phyloP scores from a whole-genome alignment of 1,140 invertebrate genomes.

The Drosophila bocqueti region DNA sequence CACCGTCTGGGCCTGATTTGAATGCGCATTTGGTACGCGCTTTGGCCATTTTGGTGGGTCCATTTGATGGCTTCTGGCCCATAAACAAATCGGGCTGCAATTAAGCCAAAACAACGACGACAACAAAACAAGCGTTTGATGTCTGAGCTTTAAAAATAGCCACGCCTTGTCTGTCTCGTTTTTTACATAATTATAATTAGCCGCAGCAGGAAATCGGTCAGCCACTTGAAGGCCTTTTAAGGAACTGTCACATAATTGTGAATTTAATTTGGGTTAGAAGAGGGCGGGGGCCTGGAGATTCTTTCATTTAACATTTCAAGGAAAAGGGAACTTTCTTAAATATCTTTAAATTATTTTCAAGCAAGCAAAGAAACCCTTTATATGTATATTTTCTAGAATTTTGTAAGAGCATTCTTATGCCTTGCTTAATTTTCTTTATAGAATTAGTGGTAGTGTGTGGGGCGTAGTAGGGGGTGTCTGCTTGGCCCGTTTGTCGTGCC shows the following conservation, averaged over 20 bases:
- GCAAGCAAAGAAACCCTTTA: background rate
- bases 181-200: slow-evolving; percentile 56
- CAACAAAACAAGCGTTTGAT: slow-evolving; percentile 38
- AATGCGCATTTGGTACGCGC: slow-evolving; percentile 67
- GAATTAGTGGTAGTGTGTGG: background rate
- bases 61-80: slow-evolving; percentile 68
- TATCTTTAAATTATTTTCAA: background rate
- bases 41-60: slow-evolving; percentile 61
- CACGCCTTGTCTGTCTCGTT: slow-evolving; percentile 34
- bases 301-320: no score
- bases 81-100: slow-evolving; percentile 75
- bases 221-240: slow-evolving; percentile 33
- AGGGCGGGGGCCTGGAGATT: background rate
- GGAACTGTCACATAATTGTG: slow-evolving; percentile 50
- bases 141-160: slow-evolving; percentile 56
- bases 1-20: slow-evolving; percentile 62
- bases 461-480: slow-evolving; percentile 12
- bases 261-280: slow-evolving; percentile 39
- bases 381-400: background rate
- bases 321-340: background rate
- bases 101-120: slow-evolving; percentile 48
- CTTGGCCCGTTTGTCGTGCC: slow-evolving; percentile 28
- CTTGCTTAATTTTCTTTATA: background rate
- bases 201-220: slow-evolving; percentile 53
- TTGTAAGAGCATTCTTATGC: background rate